phyloP scores from a whole-genome alignment of 1,140 invertebrate genomes.

The Aricia agestis region DNA sequence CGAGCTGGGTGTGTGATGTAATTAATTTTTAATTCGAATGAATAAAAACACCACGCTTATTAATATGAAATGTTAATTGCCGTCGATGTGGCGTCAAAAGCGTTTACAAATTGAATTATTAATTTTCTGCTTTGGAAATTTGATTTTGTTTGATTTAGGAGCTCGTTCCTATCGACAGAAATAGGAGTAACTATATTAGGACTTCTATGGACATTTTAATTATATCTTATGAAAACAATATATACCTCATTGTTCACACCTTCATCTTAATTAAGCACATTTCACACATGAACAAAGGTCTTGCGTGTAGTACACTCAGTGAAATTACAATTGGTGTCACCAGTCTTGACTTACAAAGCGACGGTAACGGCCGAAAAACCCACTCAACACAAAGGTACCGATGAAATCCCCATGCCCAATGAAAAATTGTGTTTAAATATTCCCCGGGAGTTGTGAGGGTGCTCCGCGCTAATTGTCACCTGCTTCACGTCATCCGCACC shows the following conservation, averaged over 20 bases:
- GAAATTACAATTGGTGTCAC: not conserved
- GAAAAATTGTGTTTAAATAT: slow-evolving; percentile 9
- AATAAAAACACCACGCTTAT: slow-evolving; percentile 11
- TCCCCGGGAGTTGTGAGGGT: not conserved
- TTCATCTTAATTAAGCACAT: slow-evolving; percentile 4
- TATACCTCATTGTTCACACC: not conserved
- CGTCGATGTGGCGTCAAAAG: slow-evolving; percentile 1
- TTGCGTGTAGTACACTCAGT: not conserved
- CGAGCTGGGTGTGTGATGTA: slow-evolving; percentile 11
- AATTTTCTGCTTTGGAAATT: slow-evolving; percentile 4
- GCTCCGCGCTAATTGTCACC: slow-evolving; percentile 7
- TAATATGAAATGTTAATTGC: slow-evolving; percentile 7
- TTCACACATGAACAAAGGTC: not conserved
- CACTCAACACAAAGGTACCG: not conserved
- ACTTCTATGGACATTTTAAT: not conserved
- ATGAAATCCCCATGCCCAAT: not conserved
- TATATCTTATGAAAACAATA: too few relatives aligned
- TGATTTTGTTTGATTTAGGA: slow-evolving; percentile 10
- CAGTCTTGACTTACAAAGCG: not conserved
- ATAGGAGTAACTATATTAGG: not conserved
- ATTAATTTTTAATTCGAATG: slow-evolving; percentile 13
- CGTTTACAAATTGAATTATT: not conserved
- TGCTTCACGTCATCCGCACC: not conserved
- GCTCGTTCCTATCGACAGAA: slow-evolving; percentile 9
- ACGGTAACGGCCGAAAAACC: not conserved